Percentiles rank a stretch among this genome's conserved stretches.
Evolutionary conservation across 2,113 vertebrate genomes (phyloP).

Genomic region (Menura novaehollandiae): DNA sequence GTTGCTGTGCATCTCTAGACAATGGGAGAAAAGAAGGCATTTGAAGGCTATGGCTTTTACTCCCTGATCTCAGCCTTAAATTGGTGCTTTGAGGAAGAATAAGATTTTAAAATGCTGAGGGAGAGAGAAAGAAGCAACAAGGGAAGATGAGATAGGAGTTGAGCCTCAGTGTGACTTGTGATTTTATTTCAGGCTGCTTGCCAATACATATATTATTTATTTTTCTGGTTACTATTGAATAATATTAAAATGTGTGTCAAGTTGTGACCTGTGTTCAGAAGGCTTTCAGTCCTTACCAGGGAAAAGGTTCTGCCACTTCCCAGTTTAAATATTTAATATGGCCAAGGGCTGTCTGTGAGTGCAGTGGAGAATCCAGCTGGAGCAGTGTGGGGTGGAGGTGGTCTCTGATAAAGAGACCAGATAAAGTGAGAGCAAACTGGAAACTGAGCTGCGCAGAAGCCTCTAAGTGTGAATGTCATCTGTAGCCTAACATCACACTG

Average conservation of each 20-base stretch:
- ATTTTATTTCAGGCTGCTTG: neutral
- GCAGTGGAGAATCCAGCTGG: neutral
- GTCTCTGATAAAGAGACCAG: neutral
- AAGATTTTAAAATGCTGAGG: neutral
- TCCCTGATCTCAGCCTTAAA: neutral
- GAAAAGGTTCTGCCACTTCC: neutral
- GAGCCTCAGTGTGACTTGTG: neutral
- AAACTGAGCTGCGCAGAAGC: neutral
- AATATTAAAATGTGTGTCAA: neutral
- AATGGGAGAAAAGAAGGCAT: neutral
- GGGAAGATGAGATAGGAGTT: neutral
- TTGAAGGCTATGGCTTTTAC: neutral
- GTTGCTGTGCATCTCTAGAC: neutral
- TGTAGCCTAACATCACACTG: neutral
- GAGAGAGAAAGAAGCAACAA: neutral
- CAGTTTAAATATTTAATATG: neutral
- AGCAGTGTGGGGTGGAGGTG: neutral
- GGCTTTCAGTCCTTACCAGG: neutral
- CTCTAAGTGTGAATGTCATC: neutral
- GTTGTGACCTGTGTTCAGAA: neutral
- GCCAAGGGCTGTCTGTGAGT: neutral
- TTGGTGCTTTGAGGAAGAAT: neutral
- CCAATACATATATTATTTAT: neutral
- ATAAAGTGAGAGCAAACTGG: neutral
- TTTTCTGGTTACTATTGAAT: neutral